These are phyloP conservation scores for Nannobrachium achirus DNA, from an alignment of 2,113 vertebrate species.

Conservation along the genomic window DNA sequence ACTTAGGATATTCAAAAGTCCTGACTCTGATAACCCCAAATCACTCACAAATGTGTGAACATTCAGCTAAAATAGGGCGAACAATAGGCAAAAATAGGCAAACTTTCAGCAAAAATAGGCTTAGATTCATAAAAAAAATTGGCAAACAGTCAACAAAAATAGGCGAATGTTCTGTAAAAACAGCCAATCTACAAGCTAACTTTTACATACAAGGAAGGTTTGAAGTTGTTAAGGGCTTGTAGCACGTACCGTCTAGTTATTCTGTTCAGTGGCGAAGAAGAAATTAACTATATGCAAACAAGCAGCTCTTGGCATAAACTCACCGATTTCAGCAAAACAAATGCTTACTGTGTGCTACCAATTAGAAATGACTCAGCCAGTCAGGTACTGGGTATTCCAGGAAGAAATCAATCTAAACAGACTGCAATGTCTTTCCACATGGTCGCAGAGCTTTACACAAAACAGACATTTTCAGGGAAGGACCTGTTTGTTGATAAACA, in stretches of 20 bases:
- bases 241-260: neutral
- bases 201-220: too few relatives aligned
- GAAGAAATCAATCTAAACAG: slow-evolving; percentile 4
- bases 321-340: neutral
- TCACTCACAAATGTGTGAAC: too few relatives aligned
- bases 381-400: neutral
- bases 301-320: neutral
- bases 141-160: too few relatives aligned
- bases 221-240: neutral
- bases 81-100: too few relatives aligned
- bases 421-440: slow-evolving; percentile 6
- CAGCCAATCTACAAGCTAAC: too few relatives aligned
- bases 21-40: too few relatives aligned
- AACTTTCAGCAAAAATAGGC: too few relatives aligned
- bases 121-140: too few relatives aligned
- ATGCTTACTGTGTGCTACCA: neutral
- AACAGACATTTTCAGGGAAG: slow-evolving; percentile 27
- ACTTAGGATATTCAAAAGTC: too few relatives aligned
- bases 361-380: neutral
- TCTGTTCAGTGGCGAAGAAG: neutral
- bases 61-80: too few relatives aligned
- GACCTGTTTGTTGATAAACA: slow-evolving; percentile 14
- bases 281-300: slow-evolving; percentile 6
- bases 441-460: slow-evolving; percentile 24
- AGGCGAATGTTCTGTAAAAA: too few relatives aligned